These are phyloP conservation scores for Lepilemur ruficaudatus DNA, from an alignment of 2,797 vertebrate species.

Conservation along the genomic window DNA sequence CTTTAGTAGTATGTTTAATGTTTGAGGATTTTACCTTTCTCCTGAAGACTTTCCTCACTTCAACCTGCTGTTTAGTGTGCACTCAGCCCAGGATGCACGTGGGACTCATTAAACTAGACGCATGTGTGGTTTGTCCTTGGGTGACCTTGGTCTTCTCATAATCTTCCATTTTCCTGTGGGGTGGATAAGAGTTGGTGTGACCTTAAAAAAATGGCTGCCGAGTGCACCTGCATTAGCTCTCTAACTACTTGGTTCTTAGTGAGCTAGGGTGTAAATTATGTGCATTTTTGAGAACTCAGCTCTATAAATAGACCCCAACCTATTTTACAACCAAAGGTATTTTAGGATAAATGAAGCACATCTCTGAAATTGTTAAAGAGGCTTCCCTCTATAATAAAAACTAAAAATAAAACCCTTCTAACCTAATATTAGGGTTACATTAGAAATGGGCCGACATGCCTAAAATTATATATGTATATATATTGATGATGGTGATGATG, in stretches of 20 bases:
- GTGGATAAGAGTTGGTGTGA: constrained; percentile 27
- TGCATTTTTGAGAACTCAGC: constrained; percentile 76
- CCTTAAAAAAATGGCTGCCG: constrained; percentile 64
- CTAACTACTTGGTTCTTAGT: constrained; percentile 65
- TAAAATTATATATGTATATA: constrained; percentile 51
- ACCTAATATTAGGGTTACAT: constrained; percentile 61
- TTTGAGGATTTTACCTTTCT: background rate
- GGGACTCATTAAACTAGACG: constrained; percentile 34
- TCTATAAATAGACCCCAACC: constrained; percentile 76
- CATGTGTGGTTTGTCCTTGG: constrained; percentile 49
- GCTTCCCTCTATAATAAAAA: constrained; percentile 64
- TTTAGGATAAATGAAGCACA: constrained; percentile 74
- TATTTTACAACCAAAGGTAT: constrained; percentile 69
- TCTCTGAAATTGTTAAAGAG: constrained; percentile 69
- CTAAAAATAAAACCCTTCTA: constrained; percentile 69
- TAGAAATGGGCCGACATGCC: constrained; percentile 39
- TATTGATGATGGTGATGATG: constrained; percentile 63
- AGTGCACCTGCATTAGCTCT: constrained; percentile 64
- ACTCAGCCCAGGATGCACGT: background rate
- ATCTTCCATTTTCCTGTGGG: constrained; percentile 31
- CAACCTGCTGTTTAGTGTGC: background rate
- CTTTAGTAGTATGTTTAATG: background rate
- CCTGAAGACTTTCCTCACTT: background rate
- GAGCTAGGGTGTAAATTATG: constrained; percentile 68
- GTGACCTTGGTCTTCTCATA: constrained; percentile 54